A percentile compares a stretch with the other conserved stretches of the same genome.
Conservation (phyloP, 2,113 vertebrate species). For the Gymnocephalus cernua region DNA sequence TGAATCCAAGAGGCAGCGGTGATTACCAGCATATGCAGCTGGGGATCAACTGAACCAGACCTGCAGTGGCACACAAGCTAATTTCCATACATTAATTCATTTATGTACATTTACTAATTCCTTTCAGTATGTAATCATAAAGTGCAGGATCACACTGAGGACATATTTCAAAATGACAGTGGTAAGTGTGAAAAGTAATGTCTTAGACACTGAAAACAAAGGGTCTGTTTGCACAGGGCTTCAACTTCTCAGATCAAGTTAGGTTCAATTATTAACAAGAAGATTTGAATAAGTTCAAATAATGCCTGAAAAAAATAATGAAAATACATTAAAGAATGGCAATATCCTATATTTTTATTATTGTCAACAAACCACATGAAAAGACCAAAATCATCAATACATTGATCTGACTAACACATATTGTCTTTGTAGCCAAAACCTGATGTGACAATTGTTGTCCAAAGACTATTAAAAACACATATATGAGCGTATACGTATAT, state of each 20-base stretch:
- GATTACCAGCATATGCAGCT: conserved; percentile 82
- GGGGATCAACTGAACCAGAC: conserved; percentile 79
- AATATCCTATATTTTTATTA: background rate
- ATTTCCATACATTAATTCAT: conserved; percentile 82
- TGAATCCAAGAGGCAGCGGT: conserved; percentile 81
- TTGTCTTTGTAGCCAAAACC: background rate
- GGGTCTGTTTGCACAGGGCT: conserved; percentile 7
- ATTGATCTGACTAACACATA: background rate
- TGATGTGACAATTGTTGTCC: background rate
- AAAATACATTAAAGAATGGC: background rate
- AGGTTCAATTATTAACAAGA: background rate
- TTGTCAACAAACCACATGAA: background rate
- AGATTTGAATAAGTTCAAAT: conserved; percentile 4
- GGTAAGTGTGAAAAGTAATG: conserved; percentile 42
- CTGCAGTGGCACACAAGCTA: conserved; percentile 64
- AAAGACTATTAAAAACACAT: background rate
- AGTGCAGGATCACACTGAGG: conserved; percentile 63
- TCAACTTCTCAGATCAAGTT: conserved; percentile 24
- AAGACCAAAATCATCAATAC: conserved; percentile 5
- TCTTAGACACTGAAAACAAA: conserved; percentile 50
- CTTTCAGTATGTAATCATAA: conserved; percentile 58
- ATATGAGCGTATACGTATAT: too few relatives aligned
- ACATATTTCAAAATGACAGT: conserved; percentile 65
- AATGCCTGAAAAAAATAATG: background rate
- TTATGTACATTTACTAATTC: conserved; percentile 77